phyloP scores from a whole-genome alignment of 2,113 vertebrate genomes.

The Heterotis niloticus region DNA sequence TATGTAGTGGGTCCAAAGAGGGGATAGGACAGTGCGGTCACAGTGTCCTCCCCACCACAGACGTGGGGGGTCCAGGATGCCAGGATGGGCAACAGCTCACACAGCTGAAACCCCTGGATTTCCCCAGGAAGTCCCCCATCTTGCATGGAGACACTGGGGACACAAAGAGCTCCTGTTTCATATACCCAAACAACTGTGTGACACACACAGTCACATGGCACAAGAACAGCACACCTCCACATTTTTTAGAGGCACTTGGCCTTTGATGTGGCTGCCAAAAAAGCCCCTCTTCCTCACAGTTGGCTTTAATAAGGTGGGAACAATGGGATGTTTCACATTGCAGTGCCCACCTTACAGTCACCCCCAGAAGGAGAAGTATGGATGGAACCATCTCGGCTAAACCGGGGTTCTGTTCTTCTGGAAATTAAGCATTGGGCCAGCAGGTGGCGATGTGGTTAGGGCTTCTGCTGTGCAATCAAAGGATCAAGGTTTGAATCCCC shows the following conservation, averaged over 20 bases:
- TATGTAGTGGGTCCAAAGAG: no score
- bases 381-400: no score
- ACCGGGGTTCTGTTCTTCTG: no score
- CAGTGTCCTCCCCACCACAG: no score
- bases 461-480: no score
- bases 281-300: background rate
- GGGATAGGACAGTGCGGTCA: no score
- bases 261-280: background rate
- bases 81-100: background rate
- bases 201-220: background rate
- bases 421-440: no score
- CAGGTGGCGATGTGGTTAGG: no score
- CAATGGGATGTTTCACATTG: background rate
- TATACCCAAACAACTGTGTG: background rate
- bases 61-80: no score
- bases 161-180: background rate
- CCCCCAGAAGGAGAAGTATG: no score
- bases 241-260: background rate
- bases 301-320: no score
- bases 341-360: background rate
- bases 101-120: background rate
- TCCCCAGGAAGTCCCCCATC: conserved; percentile 1
- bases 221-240: background rate
- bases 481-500: no score
- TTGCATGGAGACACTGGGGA: background rate